phyloP scores from a whole-genome alignment of 2,797 vertebrate genomes.

The Microtus californicus region DNA sequence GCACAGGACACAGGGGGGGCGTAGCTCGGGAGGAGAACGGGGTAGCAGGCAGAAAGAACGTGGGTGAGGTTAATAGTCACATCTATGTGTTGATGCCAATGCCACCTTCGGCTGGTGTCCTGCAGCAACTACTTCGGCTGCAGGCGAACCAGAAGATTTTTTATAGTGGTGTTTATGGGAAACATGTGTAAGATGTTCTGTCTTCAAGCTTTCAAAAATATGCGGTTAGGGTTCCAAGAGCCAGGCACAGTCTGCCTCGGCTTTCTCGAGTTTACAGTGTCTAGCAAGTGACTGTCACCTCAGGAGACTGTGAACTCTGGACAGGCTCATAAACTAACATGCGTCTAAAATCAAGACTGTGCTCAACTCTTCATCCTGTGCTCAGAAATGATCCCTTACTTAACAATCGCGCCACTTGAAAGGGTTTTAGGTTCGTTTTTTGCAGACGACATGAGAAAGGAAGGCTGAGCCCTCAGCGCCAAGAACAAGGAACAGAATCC shows the following conservation, averaged over 20 bases:
- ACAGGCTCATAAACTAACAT: background rate
- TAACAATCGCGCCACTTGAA: background rate
- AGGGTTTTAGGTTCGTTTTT: background rate
- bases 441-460: background rate
- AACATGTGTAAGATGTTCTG: background rate
- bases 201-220: background rate
- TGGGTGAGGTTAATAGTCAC: constrained; percentile 70
- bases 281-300: background rate
- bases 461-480: background rate
- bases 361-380: background rate
- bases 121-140: constrained; percentile 57
- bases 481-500: background rate
- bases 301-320: background rate
- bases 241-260: background rate
- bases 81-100: constrained; percentile 60
- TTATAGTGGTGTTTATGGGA: background rate
- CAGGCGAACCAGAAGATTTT: constrained; percentile 52
- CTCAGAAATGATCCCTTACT: background rate
- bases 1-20: constrained; percentile 77
- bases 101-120: constrained; percentile 45
- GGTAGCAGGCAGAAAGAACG: constrained; percentile 72
- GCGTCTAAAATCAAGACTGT: background rate
- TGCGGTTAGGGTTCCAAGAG: background rate
- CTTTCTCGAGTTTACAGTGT: background rate
- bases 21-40: constrained; percentile 64